A percentile compares a stretch with the other conserved stretches of the same genome.
These are phyloP conservation scores for Ericerus pela DNA, from an alignment of 1,140 invertebrate genomes.

Conservation along the genomic window DNA sequence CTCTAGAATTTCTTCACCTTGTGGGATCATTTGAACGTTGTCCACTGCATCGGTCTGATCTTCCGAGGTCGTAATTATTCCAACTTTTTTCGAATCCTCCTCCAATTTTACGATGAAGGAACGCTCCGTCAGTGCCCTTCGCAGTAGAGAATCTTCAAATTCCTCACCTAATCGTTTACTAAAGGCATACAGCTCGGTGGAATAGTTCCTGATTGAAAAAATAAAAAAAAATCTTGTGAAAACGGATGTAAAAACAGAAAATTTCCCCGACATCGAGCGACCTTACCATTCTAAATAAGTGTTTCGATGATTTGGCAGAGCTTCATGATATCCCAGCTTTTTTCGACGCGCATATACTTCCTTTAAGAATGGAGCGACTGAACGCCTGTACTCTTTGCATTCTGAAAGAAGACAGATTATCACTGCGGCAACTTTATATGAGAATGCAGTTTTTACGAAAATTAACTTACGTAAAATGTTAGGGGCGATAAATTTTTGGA, in stretches of 20 bases:
- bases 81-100: conserved; percentile 47
- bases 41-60: conserved; percentile 39
- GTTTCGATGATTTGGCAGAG: conserved; percentile 37
- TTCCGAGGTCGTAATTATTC: conserved; percentile 35
- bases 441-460: too few relatives aligned
- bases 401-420: too few relatives aligned
- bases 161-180: conserved; percentile 68
- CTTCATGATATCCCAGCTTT: too few relatives aligned
- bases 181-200: conserved; percentile 77
- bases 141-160: conserved; percentile 51
- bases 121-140: conserved; percentile 59
- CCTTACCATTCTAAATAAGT: conserved; percentile 49
- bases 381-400: too few relatives aligned
- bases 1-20: conserved; percentile 45
- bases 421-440: too few relatives aligned
- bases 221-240: conserved; percentile 9
- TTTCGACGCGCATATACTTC: too few relatives aligned
- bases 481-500: too few relatives aligned
- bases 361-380: too few relatives aligned
- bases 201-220: conserved; percentile 48
- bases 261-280: not conserved
- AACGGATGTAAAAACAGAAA: conserved; percentile 6
- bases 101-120: conserved; percentile 63
- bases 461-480: too few relatives aligned
- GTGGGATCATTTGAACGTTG: conserved; percentile 48